A percentile compares a stretch with the other conserved stretches of the same genome.
Conservation (phyloP, 2,113 vertebrate species). For the Phasianus colchicus region DNA sequence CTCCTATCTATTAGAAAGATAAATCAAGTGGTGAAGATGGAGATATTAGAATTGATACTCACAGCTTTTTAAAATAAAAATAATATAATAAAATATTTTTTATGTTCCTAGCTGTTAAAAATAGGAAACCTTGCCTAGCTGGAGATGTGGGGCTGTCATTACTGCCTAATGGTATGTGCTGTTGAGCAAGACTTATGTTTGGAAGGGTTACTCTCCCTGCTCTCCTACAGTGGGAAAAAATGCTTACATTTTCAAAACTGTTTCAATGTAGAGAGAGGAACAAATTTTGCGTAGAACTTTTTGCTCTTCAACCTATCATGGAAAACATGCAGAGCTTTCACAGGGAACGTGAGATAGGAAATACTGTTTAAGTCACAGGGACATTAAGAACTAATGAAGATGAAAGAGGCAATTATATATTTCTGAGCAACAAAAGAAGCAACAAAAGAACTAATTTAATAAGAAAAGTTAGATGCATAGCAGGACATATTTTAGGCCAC, state of each 20-base stretch:
- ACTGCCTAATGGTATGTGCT: background rate
- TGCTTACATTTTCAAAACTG: constrained; percentile 6
- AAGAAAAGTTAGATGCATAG: background rate
- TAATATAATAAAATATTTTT: background rate
- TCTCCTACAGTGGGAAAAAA: background rate
- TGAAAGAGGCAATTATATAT: background rate
- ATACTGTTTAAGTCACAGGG: background rate
- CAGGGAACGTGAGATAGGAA: background rate
- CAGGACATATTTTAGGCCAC: background rate
- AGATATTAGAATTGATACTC: background rate
- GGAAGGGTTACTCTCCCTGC: background rate
- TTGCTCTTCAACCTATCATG: background rate
- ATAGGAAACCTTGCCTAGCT: background rate
- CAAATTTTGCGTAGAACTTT: background rate
- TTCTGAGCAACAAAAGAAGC: background rate
- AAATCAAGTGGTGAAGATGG: background rate
- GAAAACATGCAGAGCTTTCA: background rate
- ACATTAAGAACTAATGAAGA: background rate
- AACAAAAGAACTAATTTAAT: background rate
- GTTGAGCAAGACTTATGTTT: background rate
- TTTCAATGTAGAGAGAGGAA: background rate
- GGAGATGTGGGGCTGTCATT: background rate
- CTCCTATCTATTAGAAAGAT: background rate
- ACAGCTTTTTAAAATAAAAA: background rate
- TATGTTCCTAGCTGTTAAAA: background rate